Evolutionary conservation across 2,888 invertebrate species (phyloP).

Genomic region (Mystacides longicornis): DNA sequence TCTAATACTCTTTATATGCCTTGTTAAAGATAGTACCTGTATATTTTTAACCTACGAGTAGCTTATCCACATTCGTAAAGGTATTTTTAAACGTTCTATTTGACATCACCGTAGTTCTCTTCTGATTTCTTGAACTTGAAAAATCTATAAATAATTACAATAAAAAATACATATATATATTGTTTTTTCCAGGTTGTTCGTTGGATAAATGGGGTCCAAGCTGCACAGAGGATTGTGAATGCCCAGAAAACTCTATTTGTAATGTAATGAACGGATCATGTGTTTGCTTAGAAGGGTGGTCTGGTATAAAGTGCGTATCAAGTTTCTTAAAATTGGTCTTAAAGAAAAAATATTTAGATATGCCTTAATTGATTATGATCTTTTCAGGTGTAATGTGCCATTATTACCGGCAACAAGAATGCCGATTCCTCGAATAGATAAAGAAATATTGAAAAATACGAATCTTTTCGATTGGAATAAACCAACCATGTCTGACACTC

Average conservation of each 20-base stretch:
- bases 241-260: constrained; percentile 55
- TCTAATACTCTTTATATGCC: no score
- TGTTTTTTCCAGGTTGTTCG: constrained; percentile 53
- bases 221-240: constrained; percentile 61
- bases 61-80: not conserved
- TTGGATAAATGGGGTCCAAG: constrained; percentile 65
- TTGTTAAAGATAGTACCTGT: no score
- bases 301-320: constrained; percentile 56
- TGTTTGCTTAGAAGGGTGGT: constrained; percentile 60
- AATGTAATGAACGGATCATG: constrained; percentile 58
- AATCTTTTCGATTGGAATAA: constrained; percentile 25
- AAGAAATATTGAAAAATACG: constrained; percentile 10
- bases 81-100: no score
- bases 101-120: no score
- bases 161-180: not conserved
- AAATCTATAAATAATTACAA: not conserved
- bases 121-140: not conserved
- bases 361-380: not conserved
- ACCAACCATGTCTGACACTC: constrained; percentile 29
- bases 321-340: not conserved
- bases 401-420: constrained; percentile 14
- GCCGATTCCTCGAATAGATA: constrained; percentile 4
- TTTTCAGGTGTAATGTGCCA: constrained; percentile 33
- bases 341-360: not conserved
- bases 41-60: no score